phyloP scores from a whole-genome alignment of 2,888 invertebrate species.

The Abscondita cerata region DNA sequence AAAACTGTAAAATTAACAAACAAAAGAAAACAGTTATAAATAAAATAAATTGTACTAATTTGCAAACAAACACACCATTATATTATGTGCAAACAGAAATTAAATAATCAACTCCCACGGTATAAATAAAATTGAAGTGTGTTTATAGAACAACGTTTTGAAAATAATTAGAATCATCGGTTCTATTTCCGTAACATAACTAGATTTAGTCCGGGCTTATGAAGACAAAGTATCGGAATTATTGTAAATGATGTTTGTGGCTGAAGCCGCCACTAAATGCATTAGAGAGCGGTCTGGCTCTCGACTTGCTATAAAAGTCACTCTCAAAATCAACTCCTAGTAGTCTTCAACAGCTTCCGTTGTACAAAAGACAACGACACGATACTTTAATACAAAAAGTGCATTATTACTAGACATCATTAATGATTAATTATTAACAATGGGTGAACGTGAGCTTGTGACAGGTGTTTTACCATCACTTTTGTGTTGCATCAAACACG shows the following conservation, averaged over 20 bases:
- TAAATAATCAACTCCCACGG: too few relatives aligned
- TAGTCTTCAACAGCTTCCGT: constrained; percentile 30
- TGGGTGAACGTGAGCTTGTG: too few relatives aligned
- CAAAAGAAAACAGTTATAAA: too few relatives aligned
- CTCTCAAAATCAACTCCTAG: constrained; percentile 25
- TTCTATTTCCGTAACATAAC: not conserved
- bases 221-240: constrained; percentile 37
- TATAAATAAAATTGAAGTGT: too few relatives aligned
- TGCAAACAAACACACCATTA: too few relatives aligned
- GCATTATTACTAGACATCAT: not conserved
- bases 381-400: not conserved
- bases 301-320: constrained; percentile 37
- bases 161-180: not conserved
- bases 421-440: too few relatives aligned
- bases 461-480: too few relatives aligned
- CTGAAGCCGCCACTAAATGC: constrained; percentile 33
- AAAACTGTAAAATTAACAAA: too few relatives aligned
- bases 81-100: too few relatives aligned
- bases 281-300: constrained; percentile 36
- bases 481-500: too few relatives aligned
- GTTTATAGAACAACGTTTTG: not conserved
- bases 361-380: constrained; percentile 10
- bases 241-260: constrained; percentile 34
- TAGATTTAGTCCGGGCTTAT: constrained; percentile 16
- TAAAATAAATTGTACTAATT: too few relatives aligned